Evolutionary conservation across 2,888 invertebrate species (phyloP), one percentile per base, ranked within the genome.

Genomic region (Amiota mariae): DNA sequence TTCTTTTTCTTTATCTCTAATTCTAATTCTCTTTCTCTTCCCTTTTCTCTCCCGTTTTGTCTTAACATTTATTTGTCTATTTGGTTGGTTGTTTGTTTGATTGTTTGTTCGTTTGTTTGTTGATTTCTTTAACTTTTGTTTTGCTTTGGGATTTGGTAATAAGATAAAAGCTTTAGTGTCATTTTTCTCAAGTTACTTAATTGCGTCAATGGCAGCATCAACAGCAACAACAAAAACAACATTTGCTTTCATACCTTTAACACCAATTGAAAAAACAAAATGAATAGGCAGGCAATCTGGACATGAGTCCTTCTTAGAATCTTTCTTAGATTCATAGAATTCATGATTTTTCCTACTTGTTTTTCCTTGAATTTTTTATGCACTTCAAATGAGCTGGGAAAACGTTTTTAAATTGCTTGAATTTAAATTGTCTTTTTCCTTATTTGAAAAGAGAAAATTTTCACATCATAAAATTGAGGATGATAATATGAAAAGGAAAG

Each of bases 161-260:
- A 80, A 84, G 85, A 82, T 85, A 80, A 81, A 82, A 81, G 78
- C 80, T 80, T 82, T 80, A 82, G 80, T 82, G 81, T 80, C 78
- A 81, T 82, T 85, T 78, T 79, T 76, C 36, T 36, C 74, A 79
- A 84, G 77, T 77, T 75, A 81, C 78, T 80, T 83, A 85, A 83
- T 85, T 82, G 85, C 77, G 74, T 75, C 74, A 77, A 77, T 76
- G 77, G 75, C 78, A 77, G 73, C 63, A 72, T 24, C 24, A 24
- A 24, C 24, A 24, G n/a, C n/a, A n/a, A 3, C 24, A 24, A 3
- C 24, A 24, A 3, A 1, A 2, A 24, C 24, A 24, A 3, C 24
- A 24, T 24, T 24, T 24, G 24, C 24, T 48, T 49, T 20, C 68
- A 48, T 59, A 20, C 71, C 48, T 49, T 61, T 46, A 8, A 18